phyloP scores from a whole-genome alignment of 37 sponge, comb jelly and placozoan genomes.

The Dysidea cf. avara region DNA sequence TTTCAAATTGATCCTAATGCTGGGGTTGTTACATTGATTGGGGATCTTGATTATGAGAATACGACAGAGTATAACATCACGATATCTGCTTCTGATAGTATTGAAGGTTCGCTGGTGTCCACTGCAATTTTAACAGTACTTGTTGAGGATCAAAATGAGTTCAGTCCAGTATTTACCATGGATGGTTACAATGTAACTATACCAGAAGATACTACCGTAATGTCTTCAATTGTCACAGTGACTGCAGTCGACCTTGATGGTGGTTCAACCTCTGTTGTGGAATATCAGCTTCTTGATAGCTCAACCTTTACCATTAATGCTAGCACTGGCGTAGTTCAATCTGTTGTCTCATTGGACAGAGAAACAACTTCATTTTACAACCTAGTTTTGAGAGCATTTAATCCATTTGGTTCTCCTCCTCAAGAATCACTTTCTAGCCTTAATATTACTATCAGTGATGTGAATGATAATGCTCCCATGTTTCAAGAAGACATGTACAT shows the following conservation, averaged over 20 bases:
- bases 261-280: conserved; percentile 18
- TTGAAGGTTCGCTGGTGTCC: neutral
- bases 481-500: conserved; percentile 3
- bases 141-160: conserved; percentile 28
- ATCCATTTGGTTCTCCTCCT: too few species aligned
- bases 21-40: conserved; percentile 40
- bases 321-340: conserved; percentile 27
- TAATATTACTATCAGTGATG: too few species aligned
- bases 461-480: too few species aligned
- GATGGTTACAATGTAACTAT: neutral
- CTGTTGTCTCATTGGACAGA: conserved; percentile 31
- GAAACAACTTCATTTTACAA: conserved; percentile 1
- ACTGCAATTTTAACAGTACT: conserved; percentile 12
- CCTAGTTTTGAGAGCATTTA: neutral
- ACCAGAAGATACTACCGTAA: conserved; percentile 7
- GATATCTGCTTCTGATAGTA: conserved; percentile 20
- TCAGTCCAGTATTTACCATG: neutral
- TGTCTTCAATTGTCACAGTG: conserved; percentile 7
- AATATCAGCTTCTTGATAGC: conserved; percentile 8
- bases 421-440: too few species aligned
- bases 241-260: conserved; percentile 48
- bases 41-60: conserved; percentile 44
- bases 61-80: conserved; percentile 19
- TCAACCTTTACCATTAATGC: conserved; percentile 1
- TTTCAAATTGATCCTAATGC: conserved; percentile 32